Base-by-base conservation (phyloP, 2,797 vertebrate genomes). In the Spea hammondii region DNA sequence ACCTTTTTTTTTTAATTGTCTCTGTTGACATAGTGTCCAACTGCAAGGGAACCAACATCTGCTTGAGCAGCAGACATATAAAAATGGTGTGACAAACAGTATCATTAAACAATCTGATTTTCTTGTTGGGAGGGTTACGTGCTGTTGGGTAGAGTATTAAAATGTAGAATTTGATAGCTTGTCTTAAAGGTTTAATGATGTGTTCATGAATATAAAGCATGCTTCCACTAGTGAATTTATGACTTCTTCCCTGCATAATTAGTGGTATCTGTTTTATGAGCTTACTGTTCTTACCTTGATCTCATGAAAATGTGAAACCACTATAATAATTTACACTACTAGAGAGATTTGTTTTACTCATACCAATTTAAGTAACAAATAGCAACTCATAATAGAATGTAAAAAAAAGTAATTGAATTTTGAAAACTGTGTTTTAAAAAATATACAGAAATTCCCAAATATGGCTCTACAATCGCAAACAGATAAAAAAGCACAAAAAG, bases 231-330 rank as follows among this genome's bases (percentile, higher is more conserved):
- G 88, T 84, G 85, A 89, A 87, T 93, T 93, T 92, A 93, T 91
- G 91, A 85, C 91, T 91, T 93, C 89, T 93, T 86, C 85, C 90
- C 92, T 90, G 88, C 88, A 92, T 93, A 93, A 93, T 93, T 93
- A 93, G 91, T 93, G 88, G 88, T 93, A 93, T 93, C 92, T 93
- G 89, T 93, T 93, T 93, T 93, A 93, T 90, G 90, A 92, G 90
- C 89, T 92, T 91, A 90, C 89, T 91, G 90, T 89, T 92, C 87
- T 91, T 91, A 90, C 89, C 90, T 92, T 91, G 89, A 90, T 90
- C 87, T 85, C 86, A 88, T 90, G 91, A 92, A 93, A 92, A 93
- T 84, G 85, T 90, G 89, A 91, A 92, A 91, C 89, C 89, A 89
- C 89, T 91, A 85, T 91, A 91, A 90, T 92, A 90, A 91, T 92